Evolutionary conservation across 2,113 vertebrate species (phyloP).

Genomic region (Myrmecobius fasciatus): DNA sequence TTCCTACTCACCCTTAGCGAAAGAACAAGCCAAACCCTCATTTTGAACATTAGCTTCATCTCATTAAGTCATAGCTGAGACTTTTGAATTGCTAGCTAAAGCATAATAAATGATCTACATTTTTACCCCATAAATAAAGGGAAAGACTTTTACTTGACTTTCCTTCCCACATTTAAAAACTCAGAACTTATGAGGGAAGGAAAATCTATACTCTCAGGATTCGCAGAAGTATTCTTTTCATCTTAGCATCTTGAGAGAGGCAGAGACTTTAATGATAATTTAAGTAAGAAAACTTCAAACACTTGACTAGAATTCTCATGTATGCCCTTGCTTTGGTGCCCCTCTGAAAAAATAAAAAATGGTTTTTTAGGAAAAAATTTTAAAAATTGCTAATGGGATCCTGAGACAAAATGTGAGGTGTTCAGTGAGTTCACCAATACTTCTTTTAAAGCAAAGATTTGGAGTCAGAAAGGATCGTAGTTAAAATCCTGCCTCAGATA

Average conservation of each 20-base stretch:
- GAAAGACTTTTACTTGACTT: background rate
- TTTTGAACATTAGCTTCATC: background rate
- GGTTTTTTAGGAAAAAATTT: background rate
- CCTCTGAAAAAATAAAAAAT: background rate
- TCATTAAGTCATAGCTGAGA: background rate
- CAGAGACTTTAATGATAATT: background rate
- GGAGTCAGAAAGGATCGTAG: background rate
- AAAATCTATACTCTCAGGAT: background rate
- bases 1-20: background rate
- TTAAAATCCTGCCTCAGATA: background rate
- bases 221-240: background rate
- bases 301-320: background rate
- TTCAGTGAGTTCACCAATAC: background rate
- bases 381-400: background rate
- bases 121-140: background rate
- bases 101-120: no score
- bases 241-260: background rate
- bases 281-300: background rate
- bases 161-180: background rate
- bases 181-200: background rate
- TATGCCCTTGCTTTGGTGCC: background rate
- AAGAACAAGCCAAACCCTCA: background rate
- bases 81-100: background rate
- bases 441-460: background rate
- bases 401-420: background rate